Conservation (phyloP, 2,113 vertebrate species). For the Misgurnus mizolepis region DNA sequence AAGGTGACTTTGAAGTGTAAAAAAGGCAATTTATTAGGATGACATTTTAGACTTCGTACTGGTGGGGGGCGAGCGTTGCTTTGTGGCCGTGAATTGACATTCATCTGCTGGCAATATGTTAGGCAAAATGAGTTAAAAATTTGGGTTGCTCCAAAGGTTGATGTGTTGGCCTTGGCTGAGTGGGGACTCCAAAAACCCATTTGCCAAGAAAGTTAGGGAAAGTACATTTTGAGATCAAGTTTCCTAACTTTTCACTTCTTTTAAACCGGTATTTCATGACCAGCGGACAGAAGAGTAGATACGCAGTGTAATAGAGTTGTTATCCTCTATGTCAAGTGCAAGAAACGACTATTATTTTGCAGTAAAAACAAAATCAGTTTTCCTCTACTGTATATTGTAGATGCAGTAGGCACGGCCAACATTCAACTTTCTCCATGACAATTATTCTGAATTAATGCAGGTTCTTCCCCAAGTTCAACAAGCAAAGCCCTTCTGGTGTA, state of each 20-base stretch:
- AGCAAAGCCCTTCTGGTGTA: constrained; percentile 55
- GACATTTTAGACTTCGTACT: constrained; percentile 44
- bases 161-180: neutral
- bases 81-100: constrained; percentile 33
- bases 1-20: constrained; percentile 52
- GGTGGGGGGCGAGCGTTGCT: constrained; percentile 18
- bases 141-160: neutral
- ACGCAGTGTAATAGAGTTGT: neutral
- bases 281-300: neutral
- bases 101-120: constrained; percentile 50
- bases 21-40: constrained; percentile 52
- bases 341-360: neutral
- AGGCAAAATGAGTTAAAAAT: constrained; percentile 28
- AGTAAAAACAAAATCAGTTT: neutral
- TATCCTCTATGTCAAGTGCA: neutral
- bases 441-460: constrained; percentile 66
- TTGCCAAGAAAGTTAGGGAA: constrained; percentile 28
- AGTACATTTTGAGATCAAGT: neutral
- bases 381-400: constrained; percentile 19
- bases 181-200: constrained; percentile 5
- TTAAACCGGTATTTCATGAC: neutral
- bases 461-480: constrained; percentile 62
- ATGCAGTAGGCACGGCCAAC: constrained; percentile 40
- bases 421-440: constrained; percentile 51
- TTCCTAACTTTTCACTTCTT: neutral